These are phyloP conservation scores for Drosophila macrospina DNA, from an alignment of 2,888 invertebrate genomes.

Conservation along the genomic window DNA sequence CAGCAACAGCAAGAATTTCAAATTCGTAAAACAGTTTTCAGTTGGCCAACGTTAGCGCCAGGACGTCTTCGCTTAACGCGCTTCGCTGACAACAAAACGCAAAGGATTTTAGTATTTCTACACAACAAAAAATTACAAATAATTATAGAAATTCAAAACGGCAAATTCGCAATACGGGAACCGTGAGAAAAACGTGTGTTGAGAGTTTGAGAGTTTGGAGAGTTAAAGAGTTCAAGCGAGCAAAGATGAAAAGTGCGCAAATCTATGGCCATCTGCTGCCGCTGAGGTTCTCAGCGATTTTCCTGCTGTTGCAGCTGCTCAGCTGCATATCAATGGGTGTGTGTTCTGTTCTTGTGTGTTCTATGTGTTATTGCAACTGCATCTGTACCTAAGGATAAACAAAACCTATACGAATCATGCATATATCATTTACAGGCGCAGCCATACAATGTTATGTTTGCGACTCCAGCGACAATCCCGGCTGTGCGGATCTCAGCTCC, in stretches of 20 bases:
- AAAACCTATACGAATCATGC: conserved; percentile 8
- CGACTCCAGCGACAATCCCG: conserved; percentile 86
- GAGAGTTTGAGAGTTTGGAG: no score
- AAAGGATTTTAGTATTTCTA: conserved; percentile 1
- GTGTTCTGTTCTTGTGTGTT: conserved; percentile 53
- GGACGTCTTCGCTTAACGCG: conserved; percentile 37
- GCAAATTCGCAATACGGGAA: neutral
- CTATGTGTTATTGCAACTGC: conserved; percentile 11
- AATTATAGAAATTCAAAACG: conserved; percentile 3
- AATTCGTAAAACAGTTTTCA: conserved; percentile 66
- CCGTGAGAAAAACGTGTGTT: neutral
- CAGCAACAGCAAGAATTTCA: conserved; percentile 49
- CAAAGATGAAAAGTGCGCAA: conserved; percentile 26
- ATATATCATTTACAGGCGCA: conserved; percentile 77
- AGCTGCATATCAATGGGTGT: conserved; percentile 72
- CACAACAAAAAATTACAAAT: conserved; percentile 3
- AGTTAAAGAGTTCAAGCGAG: no score
- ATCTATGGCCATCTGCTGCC: conserved; percentile 32
- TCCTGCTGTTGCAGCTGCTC: conserved; percentile 58
- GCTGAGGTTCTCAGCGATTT: conserved; percentile 32
- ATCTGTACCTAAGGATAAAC: neutral
- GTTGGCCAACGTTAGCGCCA: conserved; percentile 69
- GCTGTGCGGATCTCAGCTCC: conserved; percentile 85
- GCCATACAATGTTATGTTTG: conserved; percentile 87
- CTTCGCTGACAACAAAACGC: neutral